Conservation (phyloP, 2,113 vertebrate genomes). For the Gadus macrocephalus region DNA sequence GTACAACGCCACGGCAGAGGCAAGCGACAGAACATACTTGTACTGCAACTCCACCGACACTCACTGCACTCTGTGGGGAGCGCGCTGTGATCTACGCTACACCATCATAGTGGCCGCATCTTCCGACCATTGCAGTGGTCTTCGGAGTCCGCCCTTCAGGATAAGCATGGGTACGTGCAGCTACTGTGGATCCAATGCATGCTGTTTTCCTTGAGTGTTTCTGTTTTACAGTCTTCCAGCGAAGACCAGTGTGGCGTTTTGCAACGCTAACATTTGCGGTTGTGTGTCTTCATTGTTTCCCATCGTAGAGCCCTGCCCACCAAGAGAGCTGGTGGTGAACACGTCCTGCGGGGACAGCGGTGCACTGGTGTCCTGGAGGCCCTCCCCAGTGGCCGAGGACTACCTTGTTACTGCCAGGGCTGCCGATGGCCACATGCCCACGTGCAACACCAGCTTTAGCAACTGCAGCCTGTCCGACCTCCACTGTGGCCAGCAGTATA, state of each 20-base stretch:
- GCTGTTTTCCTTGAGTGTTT: no score
- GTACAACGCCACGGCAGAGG: constrained; percentile 63
- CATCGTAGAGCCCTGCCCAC: constrained; percentile 61
- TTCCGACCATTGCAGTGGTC: constrained; percentile 53
- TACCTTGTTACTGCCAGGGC: constrained; percentile 49
- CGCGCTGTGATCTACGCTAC: constrained; percentile 61
- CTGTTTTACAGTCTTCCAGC: no score
- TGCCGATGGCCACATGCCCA: constrained; percentile 34
- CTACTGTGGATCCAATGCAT: no score
- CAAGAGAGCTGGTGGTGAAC: constrained; percentile 27
- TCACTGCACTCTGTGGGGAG: constrained; percentile 59
- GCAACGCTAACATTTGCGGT: not conserved
- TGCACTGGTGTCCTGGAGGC: constrained; percentile 58
- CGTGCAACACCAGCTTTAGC: constrained; percentile 45
- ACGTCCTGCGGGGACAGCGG: constrained; percentile 44
- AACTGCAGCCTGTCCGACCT: constrained; percentile 59
- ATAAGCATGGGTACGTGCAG: constrained; percentile 63
- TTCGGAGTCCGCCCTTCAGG: constrained; percentile 60
- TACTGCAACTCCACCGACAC: constrained; percentile 50
- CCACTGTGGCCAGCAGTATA: constrained; percentile 60
- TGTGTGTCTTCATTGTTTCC: not conserved
- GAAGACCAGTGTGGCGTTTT: no score
- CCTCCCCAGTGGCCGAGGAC: constrained; percentile 45
- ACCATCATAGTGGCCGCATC: constrained; percentile 60
- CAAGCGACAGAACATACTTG: constrained; percentile 37